Conservation (phyloP, 2,113 vertebrate species). For the Phainopepla nitens region DNA sequence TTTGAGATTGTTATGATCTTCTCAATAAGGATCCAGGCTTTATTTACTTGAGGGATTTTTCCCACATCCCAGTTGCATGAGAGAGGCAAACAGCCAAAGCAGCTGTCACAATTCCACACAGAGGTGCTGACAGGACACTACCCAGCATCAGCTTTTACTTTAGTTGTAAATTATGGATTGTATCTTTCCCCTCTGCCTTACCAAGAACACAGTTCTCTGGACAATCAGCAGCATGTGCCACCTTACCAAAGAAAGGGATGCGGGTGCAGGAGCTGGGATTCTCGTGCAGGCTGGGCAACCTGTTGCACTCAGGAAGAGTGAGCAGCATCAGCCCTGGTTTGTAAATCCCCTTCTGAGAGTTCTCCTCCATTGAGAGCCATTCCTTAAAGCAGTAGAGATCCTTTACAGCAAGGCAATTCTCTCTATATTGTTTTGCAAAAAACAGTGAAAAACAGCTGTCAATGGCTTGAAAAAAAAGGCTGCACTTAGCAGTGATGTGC, state of each 20-base stretch:
- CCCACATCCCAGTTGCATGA: rapidly evolving
- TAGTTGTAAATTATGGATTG: rapidly evolving
- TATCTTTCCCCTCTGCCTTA: not conserved
- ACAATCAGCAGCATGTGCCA: not conserved
- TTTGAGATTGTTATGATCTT: not conserved
- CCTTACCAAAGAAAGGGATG: conserved; percentile 87
- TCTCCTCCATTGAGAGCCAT: conserved; percentile 81
- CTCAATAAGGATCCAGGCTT: not conserved
- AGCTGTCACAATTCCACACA: not conserved
- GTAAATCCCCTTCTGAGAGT: conserved; percentile 71
- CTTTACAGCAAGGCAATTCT: conserved; percentile 93
- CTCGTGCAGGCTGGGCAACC: conserved; percentile 82
- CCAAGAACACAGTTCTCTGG: not conserved
- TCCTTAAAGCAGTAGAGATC: conserved; percentile 94
- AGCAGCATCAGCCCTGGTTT: conserved; percentile 70
- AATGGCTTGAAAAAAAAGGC: not conserved
- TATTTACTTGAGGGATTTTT: not conserved
- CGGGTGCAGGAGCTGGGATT: conserved; percentile 78
- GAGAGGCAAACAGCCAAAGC: not conserved
- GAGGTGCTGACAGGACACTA: not conserved
- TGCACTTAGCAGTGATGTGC: not conserved
- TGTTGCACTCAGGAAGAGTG: conserved; percentile 81
- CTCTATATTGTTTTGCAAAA: conserved; percentile 75
- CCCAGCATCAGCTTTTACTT: not conserved
- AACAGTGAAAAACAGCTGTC: conserved; percentile 57